Conservation (phyloP, 1,140 invertebrate species). For the Coptotermes formosanus region DNA sequence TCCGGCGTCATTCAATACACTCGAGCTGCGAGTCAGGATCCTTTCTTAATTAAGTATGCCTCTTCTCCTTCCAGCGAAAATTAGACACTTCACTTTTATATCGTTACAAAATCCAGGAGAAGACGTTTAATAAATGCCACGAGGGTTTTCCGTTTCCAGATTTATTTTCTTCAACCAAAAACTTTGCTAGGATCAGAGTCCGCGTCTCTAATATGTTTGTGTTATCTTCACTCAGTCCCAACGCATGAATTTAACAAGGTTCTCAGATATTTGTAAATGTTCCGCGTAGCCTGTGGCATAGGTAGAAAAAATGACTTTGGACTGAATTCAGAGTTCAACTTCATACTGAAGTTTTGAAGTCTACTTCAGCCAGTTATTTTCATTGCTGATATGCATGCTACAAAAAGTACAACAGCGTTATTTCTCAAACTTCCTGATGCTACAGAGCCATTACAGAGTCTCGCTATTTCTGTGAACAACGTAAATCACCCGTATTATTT, state of each 20-base stretch:
- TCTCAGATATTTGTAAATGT: too few species aligned
- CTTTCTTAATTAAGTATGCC: background rate
- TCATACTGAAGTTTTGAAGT: too few species aligned
- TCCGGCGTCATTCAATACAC: background rate
- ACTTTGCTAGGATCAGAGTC: background rate
- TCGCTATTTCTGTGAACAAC: too few species aligned
- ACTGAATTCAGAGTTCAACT: too few species aligned
- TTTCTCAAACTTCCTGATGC: too few species aligned
- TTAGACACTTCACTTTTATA: background rate
- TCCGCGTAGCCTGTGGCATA: too few species aligned
- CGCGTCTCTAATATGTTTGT: background rate
- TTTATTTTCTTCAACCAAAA: background rate
- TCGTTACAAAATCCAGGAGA: background rate
- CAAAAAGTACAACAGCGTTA: too few species aligned
- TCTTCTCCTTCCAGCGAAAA: background rate
- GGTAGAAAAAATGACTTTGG: too few species aligned
- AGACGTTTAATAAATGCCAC: slow-evolving; percentile 3
- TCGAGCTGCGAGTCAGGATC: background rate
- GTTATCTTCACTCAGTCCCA: background rate
- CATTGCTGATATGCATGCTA: too few species aligned
- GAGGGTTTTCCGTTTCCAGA: background rate
- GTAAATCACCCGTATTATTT: too few species aligned
- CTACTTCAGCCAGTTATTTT: too few species aligned
- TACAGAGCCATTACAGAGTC: too few species aligned
- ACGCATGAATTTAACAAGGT: background rate